A percentile compares a stretch with the other conserved stretches of the same genome.
These are phyloP conservation scores for Zhuqinia jingwanae DNA, from an alignment of 2,888 invertebrate species.

Conservation along the genomic window DNA sequence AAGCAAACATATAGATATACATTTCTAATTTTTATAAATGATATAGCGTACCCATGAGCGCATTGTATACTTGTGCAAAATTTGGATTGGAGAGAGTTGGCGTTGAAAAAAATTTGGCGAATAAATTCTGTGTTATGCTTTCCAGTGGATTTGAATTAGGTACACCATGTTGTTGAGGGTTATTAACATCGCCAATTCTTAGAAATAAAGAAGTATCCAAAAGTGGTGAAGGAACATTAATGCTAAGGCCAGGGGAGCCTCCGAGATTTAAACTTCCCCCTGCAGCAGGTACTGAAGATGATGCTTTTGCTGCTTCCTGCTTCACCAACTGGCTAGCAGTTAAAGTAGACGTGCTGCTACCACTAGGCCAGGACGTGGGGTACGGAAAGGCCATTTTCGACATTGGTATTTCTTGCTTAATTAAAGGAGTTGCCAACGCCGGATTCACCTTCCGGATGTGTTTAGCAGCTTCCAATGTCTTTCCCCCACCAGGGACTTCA, in stretches of 20 bases:
- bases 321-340: conserved; percentile 63
- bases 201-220: conserved; percentile 55
- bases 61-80: conserved; percentile 68
- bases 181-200: conserved; percentile 26
- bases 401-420: conserved; percentile 20
- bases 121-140: conserved; percentile 51
- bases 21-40: background rate
- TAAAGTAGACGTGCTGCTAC: conserved; percentile 19
- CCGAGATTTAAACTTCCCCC: background rate
- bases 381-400: conserved; percentile 4
- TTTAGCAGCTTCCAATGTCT: conserved; percentile 89
- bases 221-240: conserved; percentile 59
- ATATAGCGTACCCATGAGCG: conserved; percentile 51
- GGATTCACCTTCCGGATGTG: conserved; percentile 74
- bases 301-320: conserved; percentile 26
- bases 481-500: conserved; percentile 95
- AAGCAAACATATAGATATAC: background rate
- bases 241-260: conserved; percentile 29
- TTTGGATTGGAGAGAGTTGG: conserved; percentile 33
- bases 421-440: background rate
- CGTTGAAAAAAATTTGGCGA: conserved; percentile 61
- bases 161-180: background rate
- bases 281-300: background rate
- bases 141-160: conserved; percentile 39
- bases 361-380: conserved; percentile 63